Evolutionary conservation across 2,888 invertebrate species (phyloP), one percentile per base, ranked within the genome.

Genomic region (Dicroscelio sp.): DNA sequence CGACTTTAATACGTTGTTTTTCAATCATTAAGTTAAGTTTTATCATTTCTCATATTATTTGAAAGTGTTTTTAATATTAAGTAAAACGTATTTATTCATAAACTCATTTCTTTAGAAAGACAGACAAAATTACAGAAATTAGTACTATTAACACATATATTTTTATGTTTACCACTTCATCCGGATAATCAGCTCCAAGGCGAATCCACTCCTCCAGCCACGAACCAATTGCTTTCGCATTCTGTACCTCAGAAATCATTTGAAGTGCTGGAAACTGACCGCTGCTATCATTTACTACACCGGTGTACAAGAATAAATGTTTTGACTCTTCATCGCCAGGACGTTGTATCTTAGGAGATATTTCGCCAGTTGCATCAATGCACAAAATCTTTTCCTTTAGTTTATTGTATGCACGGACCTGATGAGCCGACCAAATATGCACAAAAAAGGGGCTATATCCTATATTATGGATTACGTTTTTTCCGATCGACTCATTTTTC

Each of bases 361-460:
- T 3, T 25, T 48, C 38, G 5, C 88, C 88, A 14, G 79, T 78
- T 0, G 88, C 84, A 78, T 88, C 79, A 30, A 84, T 38, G 14
- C 30, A 84, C 4, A 88, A 5, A 30, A 14, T 33, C 43, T 60
- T 82, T 20, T 30, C 0, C 20, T 58, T 20, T 12, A 85, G 10
- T 33, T n/a, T n/a, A 52, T 89, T 86, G 25, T 86, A 90, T 0
- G 65, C 2, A 12, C 78, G 17, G 17, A 69, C 63, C 27, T 90
- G 90, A 52, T 86, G 83, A 0, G 75, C 80, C 12, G 90, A 87
- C 90, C 90, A 90, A 69, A 84, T 75, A 25, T 84, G 55, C 8
- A 90, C 69, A 25, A 23, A 58, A 67, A 90, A 38, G 0, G 90
- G 90, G 67, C 63, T 69, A 3, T 43, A 73, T 38, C 87, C 65